A percentile compares a stretch with the other conserved stretches of the same genome.
Conservation (phyloP, 2,888 invertebrate species). For the Protophormia terraenovae region DNA sequence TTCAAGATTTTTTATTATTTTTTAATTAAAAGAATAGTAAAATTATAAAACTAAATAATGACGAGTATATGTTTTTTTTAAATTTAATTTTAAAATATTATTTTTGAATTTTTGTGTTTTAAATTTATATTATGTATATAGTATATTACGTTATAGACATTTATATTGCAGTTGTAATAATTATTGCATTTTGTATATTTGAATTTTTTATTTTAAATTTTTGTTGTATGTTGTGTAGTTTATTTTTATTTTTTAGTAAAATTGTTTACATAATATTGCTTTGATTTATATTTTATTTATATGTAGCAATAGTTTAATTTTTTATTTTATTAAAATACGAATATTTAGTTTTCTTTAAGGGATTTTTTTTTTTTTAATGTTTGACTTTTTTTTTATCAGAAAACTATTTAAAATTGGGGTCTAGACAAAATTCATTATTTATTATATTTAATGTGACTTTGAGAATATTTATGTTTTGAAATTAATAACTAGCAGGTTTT, state of each 20-base stretch:
- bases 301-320: background rate
- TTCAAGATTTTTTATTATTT: background rate
- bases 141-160: background rate
- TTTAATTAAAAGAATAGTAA: conserved; percentile 17
- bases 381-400: background rate
- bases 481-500: conserved; percentile 18
- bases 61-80: conserved; percentile 38
- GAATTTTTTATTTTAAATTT: background rate
- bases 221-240: background rate
- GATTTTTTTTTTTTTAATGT: too few relatives aligned
- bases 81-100: background rate
- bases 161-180: conserved; percentile 37
- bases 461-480: conserved; percentile 24
- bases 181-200: conserved; percentile 33
- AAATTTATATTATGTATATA: background rate
- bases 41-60: conserved; percentile 53
- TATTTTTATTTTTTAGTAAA: background rate
- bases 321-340: background rate
- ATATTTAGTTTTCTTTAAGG: background rate
- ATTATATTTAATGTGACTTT: conserved; percentile 30
- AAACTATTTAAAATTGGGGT: background rate
- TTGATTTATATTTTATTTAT: conserved; percentile 8
- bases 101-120: background rate
- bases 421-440: conserved; percentile 6
- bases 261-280: background rate